Base-by-base conservation (phyloP, 2,113 vertebrate species). In the Isurus oxyrinchus region DNA sequence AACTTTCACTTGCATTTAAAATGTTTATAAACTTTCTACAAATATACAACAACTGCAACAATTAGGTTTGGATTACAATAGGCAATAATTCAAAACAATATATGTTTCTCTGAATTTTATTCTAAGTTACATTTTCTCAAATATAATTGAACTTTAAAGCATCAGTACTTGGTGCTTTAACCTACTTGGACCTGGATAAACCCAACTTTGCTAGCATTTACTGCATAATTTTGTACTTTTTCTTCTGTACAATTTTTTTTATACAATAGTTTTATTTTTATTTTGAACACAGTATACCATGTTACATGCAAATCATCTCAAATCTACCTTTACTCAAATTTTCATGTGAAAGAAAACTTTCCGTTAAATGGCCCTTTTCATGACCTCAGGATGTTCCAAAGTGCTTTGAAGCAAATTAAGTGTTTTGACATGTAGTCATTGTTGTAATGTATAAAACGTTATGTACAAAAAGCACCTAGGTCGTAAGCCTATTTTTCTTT, bases 171-270 rank as follows among this genome's bases (percentile, higher is more conserved):
- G 44, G 44, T 49, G 44, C 44, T 49, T 49, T 49, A 49, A 49
- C 44, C 44, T 11, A 66, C 53, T 3, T 49, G 44, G 66, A 72
- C 44, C 44, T 69, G 66, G 25, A 95, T 44, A 72, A 95, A 72
- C 63, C 63, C 94, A 95, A 44, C n/a, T 95, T 95, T 95, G 94
- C 44, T 2, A 69, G 25, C 40, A 69, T 95, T 95, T 53, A 44
- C 63, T 69, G 40, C 10, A 95, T 53, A 44, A 14, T 69, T 69
- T 94, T 23, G 59, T 0, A 25, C 1, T 35, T 94, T 67, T 94
- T 25, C 63, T 49, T 49, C 61, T 40, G 93, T 67, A 66, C 67
- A 49, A 14, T 72, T 8, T 69, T 69, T 72, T 53, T 44, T n/a
- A 49, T 53, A 59, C 8, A 16, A 16, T 31, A 35, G 21, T 7